Percentiles rank a stretch among this genome's conserved stretches.
Conservation (phyloP, 2,113 vertebrate genomes). For the Heterotilapia buettikoferi region DNA sequence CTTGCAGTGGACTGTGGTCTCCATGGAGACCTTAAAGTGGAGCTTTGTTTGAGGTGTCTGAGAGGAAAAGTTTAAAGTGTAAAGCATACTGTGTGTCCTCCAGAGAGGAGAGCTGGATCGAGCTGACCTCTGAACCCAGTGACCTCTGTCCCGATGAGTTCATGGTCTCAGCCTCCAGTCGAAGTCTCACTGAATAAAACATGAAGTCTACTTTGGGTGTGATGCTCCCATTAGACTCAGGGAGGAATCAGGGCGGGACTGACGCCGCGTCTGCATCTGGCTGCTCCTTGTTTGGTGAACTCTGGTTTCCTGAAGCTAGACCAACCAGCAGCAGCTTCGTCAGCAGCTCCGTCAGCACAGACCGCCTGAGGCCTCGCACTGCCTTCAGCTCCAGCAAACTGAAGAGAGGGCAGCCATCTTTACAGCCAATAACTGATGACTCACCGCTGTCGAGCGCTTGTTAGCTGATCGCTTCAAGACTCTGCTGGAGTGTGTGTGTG, state of each 20-base stretch:
- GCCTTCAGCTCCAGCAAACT: not conserved
- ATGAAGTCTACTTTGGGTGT: not conserved
- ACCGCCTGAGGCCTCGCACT: not conserved
- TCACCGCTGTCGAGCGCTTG: not conserved
- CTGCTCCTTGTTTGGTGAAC: not conserved
- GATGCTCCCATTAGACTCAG: not conserved
- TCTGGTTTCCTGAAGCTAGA: not conserved
- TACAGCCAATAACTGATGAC: not conserved
- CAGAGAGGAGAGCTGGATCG: not conserved
- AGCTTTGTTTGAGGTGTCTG: slow-evolving; percentile 32
- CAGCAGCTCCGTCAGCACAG: not conserved
- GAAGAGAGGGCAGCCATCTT: not conserved
- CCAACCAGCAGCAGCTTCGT: not conserved
- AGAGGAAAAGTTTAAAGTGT: not conserved
- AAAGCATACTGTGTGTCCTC: not conserved
- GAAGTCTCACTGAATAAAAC: not conserved
- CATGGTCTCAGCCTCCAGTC: not conserved
- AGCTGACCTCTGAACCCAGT: not conserved
- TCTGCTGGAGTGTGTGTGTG: not conserved
- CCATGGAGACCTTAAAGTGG: slow-evolving; percentile 42
- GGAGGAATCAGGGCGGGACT: not conserved
- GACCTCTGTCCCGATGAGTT: not conserved
- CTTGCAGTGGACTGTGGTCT: slow-evolving; percentile 9
- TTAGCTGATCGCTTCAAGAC: not conserved
- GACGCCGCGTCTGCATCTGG: fast-evolving